A percentile compares a stretch with the other conserved stretches of the same genome.
These are phyloP conservation scores for Drosophila aff. DNA, from an alignment of 1,140 invertebrate species.

Conservation along the genomic window DNA sequence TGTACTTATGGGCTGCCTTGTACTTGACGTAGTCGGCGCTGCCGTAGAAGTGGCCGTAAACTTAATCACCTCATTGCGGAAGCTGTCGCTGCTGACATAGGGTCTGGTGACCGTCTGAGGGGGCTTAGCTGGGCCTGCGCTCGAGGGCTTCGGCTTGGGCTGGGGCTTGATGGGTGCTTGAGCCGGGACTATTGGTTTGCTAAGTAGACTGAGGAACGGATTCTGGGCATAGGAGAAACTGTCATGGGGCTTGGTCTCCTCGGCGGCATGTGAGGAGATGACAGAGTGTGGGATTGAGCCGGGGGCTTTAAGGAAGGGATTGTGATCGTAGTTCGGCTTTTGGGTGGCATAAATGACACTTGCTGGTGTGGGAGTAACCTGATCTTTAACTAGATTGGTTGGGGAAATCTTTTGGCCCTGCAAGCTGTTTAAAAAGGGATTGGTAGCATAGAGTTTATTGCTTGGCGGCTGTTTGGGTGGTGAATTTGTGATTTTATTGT, in stretches of 20 bases:
- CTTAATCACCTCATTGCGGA: constrained; percentile 69
- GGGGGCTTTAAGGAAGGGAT: constrained; percentile 59
- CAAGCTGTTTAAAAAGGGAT: constrained; percentile 53
- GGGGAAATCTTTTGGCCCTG: constrained; percentile 6
- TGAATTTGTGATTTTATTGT: constrained; percentile 22
- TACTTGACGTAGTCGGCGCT: constrained; percentile 27
- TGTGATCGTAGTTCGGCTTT: constrained; percentile 39
- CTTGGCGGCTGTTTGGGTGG: constrained; percentile 1
- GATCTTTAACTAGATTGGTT: no score
- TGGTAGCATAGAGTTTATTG: constrained; percentile 36
- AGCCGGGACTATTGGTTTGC: constrained; percentile 40
- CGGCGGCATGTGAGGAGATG: constrained; percentile 1
- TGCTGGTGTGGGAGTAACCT: not conserved
- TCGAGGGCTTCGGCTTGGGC: constrained; percentile 9
- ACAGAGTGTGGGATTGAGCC: constrained; percentile 9
- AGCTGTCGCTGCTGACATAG: constrained; percentile 67
- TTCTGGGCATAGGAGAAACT: constrained; percentile 36
- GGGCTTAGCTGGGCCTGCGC: constrained; percentile 26
- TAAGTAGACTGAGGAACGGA: constrained; percentile 47
- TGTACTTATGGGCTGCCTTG: constrained; percentile 16
- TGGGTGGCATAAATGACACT: not conserved
- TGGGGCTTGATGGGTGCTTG: constrained; percentile 20
- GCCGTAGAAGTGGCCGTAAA: constrained; percentile 61
- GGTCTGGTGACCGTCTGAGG: constrained; percentile 25
- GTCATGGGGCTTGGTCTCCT: constrained; percentile 13